These are phyloP conservation scores for Hypselothyrea guttata DNA, from an alignment of 2,888 invertebrate genomes.

Conservation along the genomic window DNA sequence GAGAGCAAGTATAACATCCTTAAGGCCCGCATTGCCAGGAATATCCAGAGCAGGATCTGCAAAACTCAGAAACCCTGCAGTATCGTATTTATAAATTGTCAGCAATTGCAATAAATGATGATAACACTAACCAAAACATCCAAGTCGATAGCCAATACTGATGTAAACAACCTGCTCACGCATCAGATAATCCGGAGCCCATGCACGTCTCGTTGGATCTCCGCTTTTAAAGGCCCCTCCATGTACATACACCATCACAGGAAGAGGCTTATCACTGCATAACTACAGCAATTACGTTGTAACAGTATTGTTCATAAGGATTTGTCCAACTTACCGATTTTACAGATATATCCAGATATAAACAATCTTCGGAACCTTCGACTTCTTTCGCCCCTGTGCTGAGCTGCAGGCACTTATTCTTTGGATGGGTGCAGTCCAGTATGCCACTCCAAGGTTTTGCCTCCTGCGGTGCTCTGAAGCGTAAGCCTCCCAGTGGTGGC, in stretches of 20 bases:
- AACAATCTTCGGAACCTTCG: conserved; percentile 75
- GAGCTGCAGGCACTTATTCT: conserved; percentile 57
- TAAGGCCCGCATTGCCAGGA: conserved; percentile 83
- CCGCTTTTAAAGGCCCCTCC: conserved; percentile 59
- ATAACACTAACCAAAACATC: conserved; percentile 75
- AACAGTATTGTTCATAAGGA: not conserved
- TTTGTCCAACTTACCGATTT: conserved; percentile 44
- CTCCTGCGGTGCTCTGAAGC: conserved; percentile 78
- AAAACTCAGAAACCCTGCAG: conserved; percentile 82
- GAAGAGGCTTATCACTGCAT: conserved; percentile 36
- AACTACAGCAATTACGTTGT: conserved; percentile 35
- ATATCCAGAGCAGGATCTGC: conserved; percentile 81
- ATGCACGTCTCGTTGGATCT: conserved; percentile 63
- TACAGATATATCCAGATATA: conserved; percentile 69
- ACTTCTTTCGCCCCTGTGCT: conserved; percentile 52
- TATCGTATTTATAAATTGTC: not conserved
- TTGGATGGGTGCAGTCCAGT: conserved; percentile 51
- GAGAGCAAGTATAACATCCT: conserved; percentile 83
- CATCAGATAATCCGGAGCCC: conserved; percentile 82
- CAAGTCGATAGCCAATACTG: conserved; percentile 82
- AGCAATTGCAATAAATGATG: not conserved
- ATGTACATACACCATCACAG: conserved; percentile 70
- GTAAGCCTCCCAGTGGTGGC: conserved; percentile 63
- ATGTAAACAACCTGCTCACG: conserved; percentile 81
- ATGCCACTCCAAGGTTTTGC: conserved; percentile 79